phyloP scores from a whole-genome alignment of 2,888 invertebrate genomes.

The Malthinus seriepunctatus region DNA sequence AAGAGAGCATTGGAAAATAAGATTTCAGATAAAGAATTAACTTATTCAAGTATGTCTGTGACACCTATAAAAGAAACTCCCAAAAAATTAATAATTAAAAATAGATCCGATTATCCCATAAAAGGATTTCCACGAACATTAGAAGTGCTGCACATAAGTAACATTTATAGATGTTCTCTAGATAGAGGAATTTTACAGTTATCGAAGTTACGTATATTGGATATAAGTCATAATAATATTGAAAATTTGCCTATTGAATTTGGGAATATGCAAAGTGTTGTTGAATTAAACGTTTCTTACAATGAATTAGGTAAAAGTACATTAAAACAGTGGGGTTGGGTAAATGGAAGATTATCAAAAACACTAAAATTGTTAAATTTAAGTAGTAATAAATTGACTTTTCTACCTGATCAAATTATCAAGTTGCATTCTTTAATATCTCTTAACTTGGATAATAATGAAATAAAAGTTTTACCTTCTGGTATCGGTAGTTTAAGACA shows the following conservation, averaged over 20 bases:
- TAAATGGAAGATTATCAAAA: conserved; percentile 60
- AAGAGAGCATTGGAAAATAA: conserved; percentile 67
- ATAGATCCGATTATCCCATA: conserved; percentile 69
- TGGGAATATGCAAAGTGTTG: conserved; percentile 64
- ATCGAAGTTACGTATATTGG: conserved; percentile 65
- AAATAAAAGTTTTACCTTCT: conserved; percentile 62
- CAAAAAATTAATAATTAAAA: conserved; percentile 63
- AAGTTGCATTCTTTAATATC: conserved; percentile 65
- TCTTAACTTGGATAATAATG: conserved; percentile 68
- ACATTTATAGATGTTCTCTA: conserved; percentile 66
- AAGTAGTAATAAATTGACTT: conserved; percentile 61
- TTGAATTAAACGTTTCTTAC: conserved; percentile 64
- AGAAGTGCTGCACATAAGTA: conserved; percentile 64
- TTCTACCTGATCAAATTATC: conserved; percentile 66
- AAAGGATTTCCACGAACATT: conserved; percentile 74
- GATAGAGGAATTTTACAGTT: conserved; percentile 71
- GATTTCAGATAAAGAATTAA: conserved; percentile 53
- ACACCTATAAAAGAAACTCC: conserved; percentile 55
- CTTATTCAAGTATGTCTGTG: conserved; percentile 52
- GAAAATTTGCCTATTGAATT: conserved; percentile 71
- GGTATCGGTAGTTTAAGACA: conserved; percentile 65
- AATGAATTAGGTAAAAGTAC: conserved; percentile 65
- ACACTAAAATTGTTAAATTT: conserved; percentile 66
- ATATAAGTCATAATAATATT: conserved; percentile 73
- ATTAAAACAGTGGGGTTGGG: conserved; percentile 67